Conservation (phyloP, 1,140 invertebrate species). For the Limonius californicus region DNA sequence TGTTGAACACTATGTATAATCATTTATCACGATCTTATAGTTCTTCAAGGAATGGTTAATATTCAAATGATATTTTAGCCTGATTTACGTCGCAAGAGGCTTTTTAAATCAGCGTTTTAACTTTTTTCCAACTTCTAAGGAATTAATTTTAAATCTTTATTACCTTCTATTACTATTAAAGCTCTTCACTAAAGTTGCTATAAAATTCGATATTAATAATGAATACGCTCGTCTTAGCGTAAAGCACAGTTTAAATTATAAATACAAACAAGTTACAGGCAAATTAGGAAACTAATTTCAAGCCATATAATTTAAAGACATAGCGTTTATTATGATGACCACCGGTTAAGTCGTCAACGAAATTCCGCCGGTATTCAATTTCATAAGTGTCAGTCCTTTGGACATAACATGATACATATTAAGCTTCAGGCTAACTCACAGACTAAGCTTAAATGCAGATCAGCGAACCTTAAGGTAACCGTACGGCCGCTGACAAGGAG, state of each 20-base stretch:
- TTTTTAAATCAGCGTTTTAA: too few relatives aligned
- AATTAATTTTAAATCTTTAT: too few relatives aligned
- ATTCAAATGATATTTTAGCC: not conserved
- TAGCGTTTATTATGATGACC: slow-evolving; percentile 8
- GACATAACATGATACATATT: slow-evolving; percentile 1
- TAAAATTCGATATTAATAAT: too few relatives aligned
- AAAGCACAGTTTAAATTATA: not conserved
- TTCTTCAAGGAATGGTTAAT: not conserved
- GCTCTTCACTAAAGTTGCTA: too few relatives aligned
- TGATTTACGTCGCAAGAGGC: too few relatives aligned
- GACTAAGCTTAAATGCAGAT: not conserved
- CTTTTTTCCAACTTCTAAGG: too few relatives aligned
- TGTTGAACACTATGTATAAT: slow-evolving; percentile 9
- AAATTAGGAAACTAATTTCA: slow-evolving; percentile 6
- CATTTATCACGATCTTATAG: slow-evolving; percentile 6
- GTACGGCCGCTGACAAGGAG: too few relatives aligned
- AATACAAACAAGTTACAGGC: slow-evolving; percentile 5
- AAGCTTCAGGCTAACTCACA: not conserved
- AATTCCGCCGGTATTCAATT: slow-evolving; percentile 12
- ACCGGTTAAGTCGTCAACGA: slow-evolving; percentile 10
- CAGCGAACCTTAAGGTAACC: not conserved
- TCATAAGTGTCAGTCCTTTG: slow-evolving; percentile 9
- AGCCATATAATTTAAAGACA: not conserved
- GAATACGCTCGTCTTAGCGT: too few relatives aligned
- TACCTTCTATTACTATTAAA: too few relatives aligned